Base-by-base conservation (phyloP, 2,113 vertebrate genomes). In the Sminthopsis crassicaudata region DNA sequence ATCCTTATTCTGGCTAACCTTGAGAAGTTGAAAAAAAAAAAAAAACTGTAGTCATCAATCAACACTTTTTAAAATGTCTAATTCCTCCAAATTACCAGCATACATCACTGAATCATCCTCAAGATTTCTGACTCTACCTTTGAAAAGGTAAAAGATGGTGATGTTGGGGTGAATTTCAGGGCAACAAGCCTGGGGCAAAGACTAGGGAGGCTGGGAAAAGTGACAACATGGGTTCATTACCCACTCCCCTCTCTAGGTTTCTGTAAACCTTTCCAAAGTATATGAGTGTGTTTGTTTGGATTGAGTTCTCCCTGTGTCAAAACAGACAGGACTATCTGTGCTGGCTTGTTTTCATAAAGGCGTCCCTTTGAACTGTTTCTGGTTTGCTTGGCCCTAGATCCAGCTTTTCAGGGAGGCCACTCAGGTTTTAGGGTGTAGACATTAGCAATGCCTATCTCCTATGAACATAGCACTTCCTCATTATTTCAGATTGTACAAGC, bases 81-180 rank as follows among this genome's bases (percentile, higher is more conserved):
- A 27, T 9, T 23, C 10, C 52, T 53, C 46, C 4, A 7, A 7
- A 16, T 0, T 51, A 11, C 46, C 1, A 0, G 0, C 0, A 11
- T 3, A 36, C 14, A 11, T 0, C 0, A 12, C 89, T 42, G 7
- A 46, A 54, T 84, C 22, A 84, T 84, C n/a, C n/a, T 84, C n/a
- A 84, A 84, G 1, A 30, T 42, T n/a, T 19, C n/a, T 84, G 67
- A 42, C 67, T 84, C n/a, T n/a, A 84, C 67, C 67, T 84, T 84
- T 84, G 67, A 84, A 42, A 53, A 46, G 8, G 9, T 51, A 76
- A 92, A 60, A n/a, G 48, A 95, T 1, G 22, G 53, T 1, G 4
- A 52, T 30, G 25, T n/a, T n/a, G 60, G 89, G 90, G 53, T 57
- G 51, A 25, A 30, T 42, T 3, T 3, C 25, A 25, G 48, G 91